These are phyloP conservation scores for Manduca sexta DNA, from an alignment of 1,140 invertebrate species.

Conservation along the genomic window DNA sequence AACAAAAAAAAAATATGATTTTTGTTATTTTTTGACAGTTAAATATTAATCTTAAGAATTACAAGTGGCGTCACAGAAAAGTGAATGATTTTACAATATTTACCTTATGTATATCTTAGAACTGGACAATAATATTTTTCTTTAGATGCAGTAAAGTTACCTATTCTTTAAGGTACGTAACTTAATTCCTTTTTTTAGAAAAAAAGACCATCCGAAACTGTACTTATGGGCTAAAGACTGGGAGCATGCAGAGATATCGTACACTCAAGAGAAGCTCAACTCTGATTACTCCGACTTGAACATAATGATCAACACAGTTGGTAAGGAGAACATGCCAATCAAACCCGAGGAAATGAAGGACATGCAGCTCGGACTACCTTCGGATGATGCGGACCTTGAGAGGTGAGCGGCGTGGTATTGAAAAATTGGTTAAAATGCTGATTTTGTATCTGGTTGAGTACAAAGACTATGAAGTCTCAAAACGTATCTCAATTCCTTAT, in stretches of 20 bases:
- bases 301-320: constrained; percentile 48
- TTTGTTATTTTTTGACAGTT: too few species aligned
- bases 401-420: constrained; percentile 12
- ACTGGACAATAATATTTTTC: too few species aligned
- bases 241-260: constrained; percentile 73
- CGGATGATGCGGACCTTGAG: constrained; percentile 31
- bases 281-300: constrained; percentile 50
- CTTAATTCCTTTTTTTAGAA: constrained; percentile 55
- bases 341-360: constrained; percentile 29
- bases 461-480: too few species aligned
- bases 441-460: too few species aligned
- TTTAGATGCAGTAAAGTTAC: too few species aligned
- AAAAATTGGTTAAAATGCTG: background rate
- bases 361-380: constrained; percentile 18
- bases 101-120: too few species aligned
- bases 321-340: constrained; percentile 45
- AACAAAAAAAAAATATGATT: too few species aligned
- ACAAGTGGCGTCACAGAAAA: too few species aligned
- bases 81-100: too few species aligned
- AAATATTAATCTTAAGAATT: too few species aligned
- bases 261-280: constrained; percentile 42
- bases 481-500: too few species aligned
- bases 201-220: constrained; percentile 86
- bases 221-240: constrained; percentile 91
- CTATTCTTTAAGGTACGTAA: too few species aligned